Base-by-base conservation (phyloP, 2,888 invertebrate species). In the Itoplectis maculator region DNA sequence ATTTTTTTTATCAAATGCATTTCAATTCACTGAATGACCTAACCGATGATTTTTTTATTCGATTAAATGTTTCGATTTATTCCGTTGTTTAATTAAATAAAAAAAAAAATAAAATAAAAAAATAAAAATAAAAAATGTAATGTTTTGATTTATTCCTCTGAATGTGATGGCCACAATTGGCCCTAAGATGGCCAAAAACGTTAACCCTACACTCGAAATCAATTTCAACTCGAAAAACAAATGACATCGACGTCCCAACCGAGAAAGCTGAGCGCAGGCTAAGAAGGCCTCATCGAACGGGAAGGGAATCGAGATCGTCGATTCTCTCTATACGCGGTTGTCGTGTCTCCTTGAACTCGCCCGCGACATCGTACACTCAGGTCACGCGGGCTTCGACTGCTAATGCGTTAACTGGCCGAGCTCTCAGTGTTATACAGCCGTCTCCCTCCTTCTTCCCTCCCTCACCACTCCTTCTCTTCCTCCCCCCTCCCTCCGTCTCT, bases 351-450 rank as follows among this genome's bases (percentile, higher is more conserved):
- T 87, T 86, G 85, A 85, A 84, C 83, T 80, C 80, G 80, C 51
- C 85, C 85, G 81, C 85, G 87, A 88, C 86, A 86, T 86, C 85
- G 88, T 65, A 74, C 70, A 65, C 74, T 78, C 81, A 40, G 78
- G 81, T 82, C 78, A 78, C 79, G 82, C 82, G 68, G 69, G n/a
- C 76, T 74, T 69, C 76, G 83, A 82, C 79, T 79, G 59, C 82
- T 75, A 79, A 79, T 79, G 82, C 79, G 79, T 82, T 75, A 79
- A 79, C 79, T 75, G 74, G 54, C 51, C 63, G 54, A 23, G 29
- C 54, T 72, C 65, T 72, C 65, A 35, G 72, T 59, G 72, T 61
- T 59, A n/a, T 65, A 59, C 47, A 47, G 15, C 18, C 47, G 29
- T n/a, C 47, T 42, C 42, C 13, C 42, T 42, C 42, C 40, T 35